Evolutionary conservation across 2,797 vertebrate species (phyloP), one percentile per base, ranked within the genome.

Genomic region (Echeneis naucrates): DNA sequence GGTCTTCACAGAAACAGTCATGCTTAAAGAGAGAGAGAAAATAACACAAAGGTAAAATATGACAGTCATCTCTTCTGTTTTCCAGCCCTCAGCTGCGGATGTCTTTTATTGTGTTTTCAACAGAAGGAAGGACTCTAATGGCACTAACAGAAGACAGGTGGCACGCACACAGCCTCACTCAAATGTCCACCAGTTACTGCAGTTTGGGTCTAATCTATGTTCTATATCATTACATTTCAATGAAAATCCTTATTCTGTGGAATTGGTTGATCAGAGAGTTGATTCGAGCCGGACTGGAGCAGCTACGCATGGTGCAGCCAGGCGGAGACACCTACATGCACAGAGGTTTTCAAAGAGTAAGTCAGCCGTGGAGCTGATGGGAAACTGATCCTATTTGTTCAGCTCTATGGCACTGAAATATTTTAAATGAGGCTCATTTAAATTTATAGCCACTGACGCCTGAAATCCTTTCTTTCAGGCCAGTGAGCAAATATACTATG

Each of bases 91-190:
- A 99, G 92, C 93, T 99, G 72, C 95, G 97, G 82, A 98, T 99
- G 97, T 99, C 98, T 62, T 99, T 99, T 78, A 99, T 99, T 23
- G 97, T 99, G 23, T 99, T 99, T 88, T 99, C 98, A 33, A 97
- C 95, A 21, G 91, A 96, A 77, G 98, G 96, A 35, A 86, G 95
- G 38, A 98, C 89, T 44, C 92, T 99, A 23, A 99, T 99, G 98
- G 89, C 94, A 17, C 87, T 99, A 24, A 99, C 98, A 50, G 97
- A 99, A 87, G 97, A 99, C 95, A 97, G 98, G 98, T 96, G 89
- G 94, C 12, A 48, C 27, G 55, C 2, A 53, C 24, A 53, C 52
- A 42, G 16, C 32, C 32, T 45, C 30, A 30, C 26, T 16, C 45
- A 62, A 16, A 33, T 8, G 8, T 14, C 51, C 3, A 21, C 19